These are phyloP conservation scores for Amblyteles armatorius DNA, from an alignment of 2,888 invertebrate species.

Conservation along the genomic window DNA sequence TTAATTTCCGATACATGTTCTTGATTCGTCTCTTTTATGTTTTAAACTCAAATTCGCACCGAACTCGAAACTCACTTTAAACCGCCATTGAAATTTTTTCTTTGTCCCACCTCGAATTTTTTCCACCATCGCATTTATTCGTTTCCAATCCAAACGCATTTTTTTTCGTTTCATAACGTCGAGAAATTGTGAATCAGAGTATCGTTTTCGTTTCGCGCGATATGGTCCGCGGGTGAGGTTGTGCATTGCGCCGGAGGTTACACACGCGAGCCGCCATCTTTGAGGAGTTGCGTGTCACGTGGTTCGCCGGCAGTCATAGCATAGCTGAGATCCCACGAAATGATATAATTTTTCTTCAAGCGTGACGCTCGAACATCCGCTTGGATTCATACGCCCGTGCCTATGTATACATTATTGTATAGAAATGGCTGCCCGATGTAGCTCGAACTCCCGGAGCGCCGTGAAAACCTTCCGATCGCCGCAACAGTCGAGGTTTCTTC, in stretches of 20 bases:
- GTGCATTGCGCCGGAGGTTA: conserved; percentile 15
- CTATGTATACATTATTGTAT: conserved; percentile 28
- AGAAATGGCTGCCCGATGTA: conserved; percentile 52
- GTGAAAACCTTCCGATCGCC: conserved; percentile 54
- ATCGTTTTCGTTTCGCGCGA: not conserved
- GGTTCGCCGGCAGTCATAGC: conserved; percentile 41
- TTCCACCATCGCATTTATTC: not conserved
- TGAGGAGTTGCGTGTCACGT: conserved; percentile 55
- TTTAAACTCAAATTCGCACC: not conserved
- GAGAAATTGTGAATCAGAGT: not conserved
- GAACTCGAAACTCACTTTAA: not conserved
- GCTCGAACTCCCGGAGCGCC: conserved; percentile 2
- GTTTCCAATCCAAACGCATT: not conserved
- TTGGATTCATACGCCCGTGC: conserved; percentile 38
- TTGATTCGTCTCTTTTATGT: not conserved
- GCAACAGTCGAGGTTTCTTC: conserved; percentile 39
- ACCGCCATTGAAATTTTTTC: not conserved
- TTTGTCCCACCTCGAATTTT: conserved; percentile 49
- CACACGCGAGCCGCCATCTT: conserved; percentile 56
- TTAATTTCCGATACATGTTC: not conserved
- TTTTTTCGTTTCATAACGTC: not conserved
- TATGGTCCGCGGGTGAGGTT: not conserved
- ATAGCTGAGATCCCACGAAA: conserved; percentile 61
- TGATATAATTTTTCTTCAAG: conserved; percentile 67
- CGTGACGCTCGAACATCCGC: conserved; percentile 66